Base-by-base conservation (phyloP, 1,140 invertebrate genomes). In the Geopemphigus sp. region DNA sequence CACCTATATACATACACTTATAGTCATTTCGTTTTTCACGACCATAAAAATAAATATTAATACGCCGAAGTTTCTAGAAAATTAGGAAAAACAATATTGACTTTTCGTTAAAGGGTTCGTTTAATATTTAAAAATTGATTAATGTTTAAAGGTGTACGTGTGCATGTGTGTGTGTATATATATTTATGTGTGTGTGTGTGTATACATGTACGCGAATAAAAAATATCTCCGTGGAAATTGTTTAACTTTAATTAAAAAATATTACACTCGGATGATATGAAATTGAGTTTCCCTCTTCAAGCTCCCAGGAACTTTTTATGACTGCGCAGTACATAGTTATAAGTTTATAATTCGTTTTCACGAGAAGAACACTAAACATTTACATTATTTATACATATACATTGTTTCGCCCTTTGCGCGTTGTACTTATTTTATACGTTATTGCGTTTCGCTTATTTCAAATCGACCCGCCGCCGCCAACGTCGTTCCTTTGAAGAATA, bases 241-340 rank as follows among this genome's bases (percentile, higher is more conserved):
- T 72, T 74, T 74, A 74, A 74, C 54, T 74, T 74, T 50, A 74
- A 74, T 74, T 74, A 59, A 78, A 78, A 78, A 63, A 57, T 78
- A 78, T 78, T 78, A 63, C 22, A 61, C 56, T 78, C 29, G 54
- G 57, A 78, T 59, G 57, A 63, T 78, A 78, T 47, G 39, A 63
- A 61, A 78, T 78, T 61, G 57, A 78, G 57, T 78, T 78, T 59
- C 56, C 74, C 57, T 57, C 32, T 39, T 63, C 32, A n/a, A 29
- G 32, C n/a, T 50, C 14, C 45, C 14, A 1, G 12, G 26, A 63
- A 63, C 74, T 63, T 63, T 59, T 78, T 78, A 78, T 61, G 39
- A 29, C 45, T 47, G 39, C 22, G 61, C 22, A 10, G 45, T 68
- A 68, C 39, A 68, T 57, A 74, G 73, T 61, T 78, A 78, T 45